Evolutionary conservation across 2,797 vertebrate species (phyloP).

Genomic region (Megaceryle alcyon): DNA sequence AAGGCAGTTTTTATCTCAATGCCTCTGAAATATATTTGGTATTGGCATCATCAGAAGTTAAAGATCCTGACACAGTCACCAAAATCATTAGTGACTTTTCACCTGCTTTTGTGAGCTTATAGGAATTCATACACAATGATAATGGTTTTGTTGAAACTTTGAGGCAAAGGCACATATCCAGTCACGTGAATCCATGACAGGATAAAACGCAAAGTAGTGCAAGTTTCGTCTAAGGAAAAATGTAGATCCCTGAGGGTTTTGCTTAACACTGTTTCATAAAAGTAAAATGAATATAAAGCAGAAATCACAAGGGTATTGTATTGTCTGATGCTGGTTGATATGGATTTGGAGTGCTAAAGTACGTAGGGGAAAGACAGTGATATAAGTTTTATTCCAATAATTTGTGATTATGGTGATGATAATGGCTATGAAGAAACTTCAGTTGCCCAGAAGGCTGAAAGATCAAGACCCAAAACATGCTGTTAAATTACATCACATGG

Average conservation of each 20-base stretch:
- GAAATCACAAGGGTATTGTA: neutral
- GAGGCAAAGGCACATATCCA: neutral
- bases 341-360: neutral
- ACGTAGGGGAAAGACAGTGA: neutral
- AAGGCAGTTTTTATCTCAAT: neutral
- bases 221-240: neutral
- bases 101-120: neutral
- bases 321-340: neutral
- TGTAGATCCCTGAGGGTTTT: neutral
- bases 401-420: neutral
- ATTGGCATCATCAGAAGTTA: neutral
- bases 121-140: neutral
- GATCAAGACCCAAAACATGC: neutral
- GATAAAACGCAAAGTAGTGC: neutral
- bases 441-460: neutral
- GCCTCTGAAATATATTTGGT: neutral
- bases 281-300: fast-evolving
- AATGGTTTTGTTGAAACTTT: neutral
- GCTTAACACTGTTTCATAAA: neutral
- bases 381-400: neutral
- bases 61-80: neutral
- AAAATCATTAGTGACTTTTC: neutral
- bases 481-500: fast-evolving
- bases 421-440: neutral
- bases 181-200: neutral